Conservation (phyloP, 2,888 invertebrate species). For the Melinopterus prodromus region DNA sequence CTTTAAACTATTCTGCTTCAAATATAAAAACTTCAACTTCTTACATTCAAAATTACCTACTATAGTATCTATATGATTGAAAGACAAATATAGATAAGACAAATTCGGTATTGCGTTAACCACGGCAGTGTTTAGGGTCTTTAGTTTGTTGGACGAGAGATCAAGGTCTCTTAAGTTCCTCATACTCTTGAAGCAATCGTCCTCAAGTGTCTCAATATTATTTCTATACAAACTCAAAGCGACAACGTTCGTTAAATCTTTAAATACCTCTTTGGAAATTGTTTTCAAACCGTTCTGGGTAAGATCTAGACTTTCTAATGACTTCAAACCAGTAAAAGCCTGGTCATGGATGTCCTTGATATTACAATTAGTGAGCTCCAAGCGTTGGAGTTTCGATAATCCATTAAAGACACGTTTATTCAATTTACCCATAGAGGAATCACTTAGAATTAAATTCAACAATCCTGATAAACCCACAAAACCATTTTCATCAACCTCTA, state of each 20-base stretch:
- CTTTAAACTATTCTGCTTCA: constrained; percentile 43
- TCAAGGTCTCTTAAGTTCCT: constrained; percentile 40
- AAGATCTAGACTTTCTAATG: constrained; percentile 43
- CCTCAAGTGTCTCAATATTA: constrained; percentile 41
- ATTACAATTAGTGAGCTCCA: constrained; percentile 43
- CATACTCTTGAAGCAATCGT: constrained; percentile 39
- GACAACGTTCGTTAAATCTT: constrained; percentile 36
- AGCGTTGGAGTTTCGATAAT: constrained; percentile 35
- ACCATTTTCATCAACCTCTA: constrained; percentile 39
- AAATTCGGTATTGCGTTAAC: constrained; percentile 40
- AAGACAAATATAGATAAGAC: constrained; percentile 43
- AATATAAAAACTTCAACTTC: constrained; percentile 42
- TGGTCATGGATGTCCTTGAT: constrained; percentile 38
- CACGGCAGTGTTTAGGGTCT: constrained; percentile 35
- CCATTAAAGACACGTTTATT: constrained; percentile 40
- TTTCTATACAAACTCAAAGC: constrained; percentile 44
- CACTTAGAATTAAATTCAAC: constrained; percentile 41
- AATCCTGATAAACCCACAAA: constrained; percentile 39
- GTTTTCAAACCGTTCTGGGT: constrained; percentile 42
- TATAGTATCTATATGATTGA: constrained; percentile 42
- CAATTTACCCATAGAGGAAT: constrained; percentile 38
- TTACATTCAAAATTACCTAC: constrained; percentile 38
- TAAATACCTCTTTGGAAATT: constrained; percentile 37
- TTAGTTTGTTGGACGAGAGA: constrained; percentile 41
- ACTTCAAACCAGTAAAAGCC: constrained; percentile 39